Conservation (phyloP, 1,140 invertebrate genomes). For the Caligus rogercresseyi region DNA sequence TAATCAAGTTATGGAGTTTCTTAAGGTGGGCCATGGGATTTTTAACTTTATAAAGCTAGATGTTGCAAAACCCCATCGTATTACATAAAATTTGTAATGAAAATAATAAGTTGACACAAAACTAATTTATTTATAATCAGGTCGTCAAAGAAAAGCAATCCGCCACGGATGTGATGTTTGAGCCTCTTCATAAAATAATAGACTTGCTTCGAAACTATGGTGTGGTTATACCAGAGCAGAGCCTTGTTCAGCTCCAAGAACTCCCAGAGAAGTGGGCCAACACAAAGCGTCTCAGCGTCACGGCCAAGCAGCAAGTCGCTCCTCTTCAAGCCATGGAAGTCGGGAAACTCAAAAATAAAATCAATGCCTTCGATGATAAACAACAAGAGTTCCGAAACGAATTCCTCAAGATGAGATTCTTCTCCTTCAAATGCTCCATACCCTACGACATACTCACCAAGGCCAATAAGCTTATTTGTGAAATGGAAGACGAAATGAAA, state of each 20-base stretch:
- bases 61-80: too few species aligned
- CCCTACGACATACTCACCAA: constrained; percentile 60
- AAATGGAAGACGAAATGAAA: constrained; percentile 65
- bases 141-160: constrained; percentile 34
- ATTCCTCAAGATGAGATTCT: constrained; percentile 49
- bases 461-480: constrained; percentile 51
- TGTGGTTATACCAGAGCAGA: constrained; percentile 36
- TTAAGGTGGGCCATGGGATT: constrained; percentile 1
- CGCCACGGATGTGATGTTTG: constrained; percentile 63
- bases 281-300: constrained; percentile 75
- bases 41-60: too few species aligned
- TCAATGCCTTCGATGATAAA: constrained; percentile 61
- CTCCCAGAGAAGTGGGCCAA: constrained; percentile 87
- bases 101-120: background rate
- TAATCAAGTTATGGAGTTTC: constrained; percentile 33
- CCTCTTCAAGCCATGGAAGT: constrained; percentile 89
- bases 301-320: constrained; percentile 81
- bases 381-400: constrained; percentile 68
- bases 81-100: too few species aligned
- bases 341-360: constrained; percentile 62
- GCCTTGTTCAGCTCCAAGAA: constrained; percentile 44
- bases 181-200: constrained; percentile 53
- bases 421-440: constrained; percentile 55
- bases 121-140: constrained; percentile 28
- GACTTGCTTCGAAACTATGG: constrained; percentile 35